Conservation (phyloP, 2,113 vertebrate species). For the Procapra przewalskii region DNA sequence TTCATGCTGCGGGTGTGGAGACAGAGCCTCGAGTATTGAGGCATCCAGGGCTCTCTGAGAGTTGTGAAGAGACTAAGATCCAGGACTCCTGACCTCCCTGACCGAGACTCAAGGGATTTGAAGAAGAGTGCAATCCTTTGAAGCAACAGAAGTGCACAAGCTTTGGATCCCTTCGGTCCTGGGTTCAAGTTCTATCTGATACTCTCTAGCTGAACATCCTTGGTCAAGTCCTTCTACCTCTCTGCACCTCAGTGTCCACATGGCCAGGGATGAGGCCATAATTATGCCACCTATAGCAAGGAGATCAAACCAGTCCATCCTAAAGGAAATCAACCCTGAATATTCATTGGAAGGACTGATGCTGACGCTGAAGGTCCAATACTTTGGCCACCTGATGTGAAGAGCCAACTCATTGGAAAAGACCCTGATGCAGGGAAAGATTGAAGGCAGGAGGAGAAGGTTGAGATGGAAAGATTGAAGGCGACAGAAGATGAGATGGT, state of each 20-base stretch:
- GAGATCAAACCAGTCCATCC: not conserved
- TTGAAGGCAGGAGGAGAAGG: not conserved
- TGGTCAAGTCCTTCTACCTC: not conserved
- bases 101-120: not conserved
- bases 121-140: not conserved
- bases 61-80: not conserved
- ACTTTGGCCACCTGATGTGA: not conserved
- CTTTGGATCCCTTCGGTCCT: not conserved
- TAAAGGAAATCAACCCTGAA: not conserved
- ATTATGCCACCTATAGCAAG: not conserved
- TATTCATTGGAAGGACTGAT: not conserved
- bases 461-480: too few relatives aligned
- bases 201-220: not conserved
- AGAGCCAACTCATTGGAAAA: not conserved
- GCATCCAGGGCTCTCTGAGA: not conserved
- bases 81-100: not conserved
- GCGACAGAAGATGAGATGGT: not conserved
- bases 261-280: too few relatives aligned
- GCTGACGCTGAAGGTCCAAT: not conserved
- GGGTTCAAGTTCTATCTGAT: not conserved
- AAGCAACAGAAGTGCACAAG: not conserved
- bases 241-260: not conserved
- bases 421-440: not conserved
- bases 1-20: not conserved
- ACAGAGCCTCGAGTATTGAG: not conserved